phyloP scores from a whole-genome alignment of 2,113 vertebrate genomes.

The Coptodon bakossiorum region DNA sequence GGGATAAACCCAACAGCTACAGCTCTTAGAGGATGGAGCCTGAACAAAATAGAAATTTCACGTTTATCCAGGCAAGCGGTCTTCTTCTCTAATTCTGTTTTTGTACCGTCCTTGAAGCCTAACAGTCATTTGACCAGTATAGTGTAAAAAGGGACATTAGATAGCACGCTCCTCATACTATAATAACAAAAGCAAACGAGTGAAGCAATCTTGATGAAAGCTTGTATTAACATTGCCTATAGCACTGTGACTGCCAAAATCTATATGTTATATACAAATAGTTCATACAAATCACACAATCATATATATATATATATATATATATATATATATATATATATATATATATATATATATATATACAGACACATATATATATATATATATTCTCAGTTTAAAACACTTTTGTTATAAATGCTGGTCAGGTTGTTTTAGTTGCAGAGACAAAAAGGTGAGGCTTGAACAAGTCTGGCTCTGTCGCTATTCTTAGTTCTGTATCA shows the following conservation, averaged over 20 bases:
- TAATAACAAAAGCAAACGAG: not conserved
- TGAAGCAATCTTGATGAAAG: not conserved
- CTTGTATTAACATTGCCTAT: not conserved
- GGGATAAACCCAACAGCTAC: not conserved
- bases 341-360: not conserved
- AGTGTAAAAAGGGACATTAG: not conserved
- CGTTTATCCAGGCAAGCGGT: not conserved
- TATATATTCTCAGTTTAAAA: not conserved
- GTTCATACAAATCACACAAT: not conserved
- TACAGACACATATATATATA: accelerated
- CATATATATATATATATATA: not conserved
- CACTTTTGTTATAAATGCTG: not conserved
- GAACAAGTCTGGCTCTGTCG: not conserved
- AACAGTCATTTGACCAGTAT: not conserved
- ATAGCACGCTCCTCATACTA: not conserved
- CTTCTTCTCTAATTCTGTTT: not conserved
- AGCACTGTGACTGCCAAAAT: not conserved
- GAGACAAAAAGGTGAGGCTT: not conserved
- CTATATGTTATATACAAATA: not conserved
- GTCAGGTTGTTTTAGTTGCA: not conserved
- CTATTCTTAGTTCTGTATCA: not conserved
- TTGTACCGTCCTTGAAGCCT: not conserved
- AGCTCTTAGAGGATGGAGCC: not conserved
- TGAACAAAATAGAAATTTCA: not conserved
- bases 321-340: not conserved